phyloP scores from a whole-genome alignment of 2,888 invertebrate genomes.

The Hirtodrosophila trivittata region DNA sequence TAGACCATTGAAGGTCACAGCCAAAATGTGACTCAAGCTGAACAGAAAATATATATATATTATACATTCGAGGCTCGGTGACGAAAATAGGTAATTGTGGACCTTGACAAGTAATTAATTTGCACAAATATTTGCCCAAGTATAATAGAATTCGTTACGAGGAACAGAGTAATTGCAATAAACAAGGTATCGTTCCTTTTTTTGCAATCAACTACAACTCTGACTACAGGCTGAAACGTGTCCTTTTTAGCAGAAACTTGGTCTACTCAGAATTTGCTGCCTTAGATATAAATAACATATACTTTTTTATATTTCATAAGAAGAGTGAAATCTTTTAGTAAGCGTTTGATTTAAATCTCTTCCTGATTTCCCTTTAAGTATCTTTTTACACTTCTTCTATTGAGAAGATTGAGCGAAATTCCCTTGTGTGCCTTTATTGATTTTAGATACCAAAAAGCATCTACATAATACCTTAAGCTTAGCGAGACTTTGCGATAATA shows the following conservation, averaged over 20 bases:
- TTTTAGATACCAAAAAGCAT: slow-evolving; percentile 21
- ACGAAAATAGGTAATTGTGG: slow-evolving; percentile 3
- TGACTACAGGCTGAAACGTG: too few species aligned
- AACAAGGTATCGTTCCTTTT: too few species aligned
- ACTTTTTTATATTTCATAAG: too few species aligned
- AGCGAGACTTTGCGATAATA: slow-evolving; percentile 44
- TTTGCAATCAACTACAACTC: too few species aligned
- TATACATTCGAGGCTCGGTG: slow-evolving; percentile 1
- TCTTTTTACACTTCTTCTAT: not conserved
- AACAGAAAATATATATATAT: slow-evolving; percentile 1
- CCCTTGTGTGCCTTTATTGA: slow-evolving; percentile 27
- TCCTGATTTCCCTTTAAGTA: not conserved
- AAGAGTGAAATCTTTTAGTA: too few species aligned
- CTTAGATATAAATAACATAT: too few species aligned
- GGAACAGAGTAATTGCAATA: too few species aligned
- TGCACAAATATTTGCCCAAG: slow-evolving; percentile 16
- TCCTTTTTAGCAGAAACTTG: too few species aligned
- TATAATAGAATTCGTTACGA: too few species aligned
- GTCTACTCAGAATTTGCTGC: too few species aligned
- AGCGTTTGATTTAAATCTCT: too few species aligned
- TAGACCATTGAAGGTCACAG: slow-evolving; percentile 25
- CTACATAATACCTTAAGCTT: slow-evolving; percentile 23
- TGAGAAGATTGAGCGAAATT: slow-evolving; percentile 4
- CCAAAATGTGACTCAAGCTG: slow-evolving; percentile 5
- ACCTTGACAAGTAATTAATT: slow-evolving; percentile 11